phyloP scores from a whole-genome alignment of 2,113 vertebrate genomes.

The Sinocyclocheilus rhinocerous region DNA sequence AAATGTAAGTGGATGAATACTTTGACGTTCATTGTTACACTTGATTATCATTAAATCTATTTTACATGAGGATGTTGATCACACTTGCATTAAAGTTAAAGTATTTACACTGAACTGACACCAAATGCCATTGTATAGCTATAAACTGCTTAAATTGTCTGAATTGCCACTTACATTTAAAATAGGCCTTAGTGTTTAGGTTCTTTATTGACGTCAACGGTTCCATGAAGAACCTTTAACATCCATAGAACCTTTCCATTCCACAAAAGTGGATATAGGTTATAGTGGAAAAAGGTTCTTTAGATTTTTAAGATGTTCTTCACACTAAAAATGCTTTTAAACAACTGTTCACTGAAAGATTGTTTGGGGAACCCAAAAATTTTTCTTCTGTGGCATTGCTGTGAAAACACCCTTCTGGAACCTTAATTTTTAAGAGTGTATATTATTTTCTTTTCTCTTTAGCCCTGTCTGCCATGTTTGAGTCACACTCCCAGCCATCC shows the following conservation, averaged over 20 bases:
- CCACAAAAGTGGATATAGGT: too few relatives aligned
- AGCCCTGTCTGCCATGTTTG: constrained; percentile 81
- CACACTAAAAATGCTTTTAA: too few relatives aligned
- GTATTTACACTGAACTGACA: not conserved
- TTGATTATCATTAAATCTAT: not conserved
- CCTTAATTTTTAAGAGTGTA: not conserved
- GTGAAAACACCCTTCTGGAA: too few relatives aligned
- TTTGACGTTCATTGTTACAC: not conserved
- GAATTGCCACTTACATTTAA: not conserved
- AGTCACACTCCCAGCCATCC: constrained; percentile 83
- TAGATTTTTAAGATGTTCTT: too few relatives aligned
- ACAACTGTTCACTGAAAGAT: too few relatives aligned
- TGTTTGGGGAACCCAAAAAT: too few relatives aligned
- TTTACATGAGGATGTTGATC: not conserved
- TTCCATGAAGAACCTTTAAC: too few relatives aligned
- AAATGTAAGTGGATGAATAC: constrained; percentile 75
- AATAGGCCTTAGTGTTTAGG: not conserved
- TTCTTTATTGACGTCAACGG: not conserved
- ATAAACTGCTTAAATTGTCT: not conserved
- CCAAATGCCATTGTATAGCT: not conserved
- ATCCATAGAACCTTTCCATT: too few relatives aligned
- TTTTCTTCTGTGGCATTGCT: too few relatives aligned
- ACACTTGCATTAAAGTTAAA: not conserved
- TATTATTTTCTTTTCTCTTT: not conserved
- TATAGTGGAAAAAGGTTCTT: too few relatives aligned